Evolutionary conservation across 2,797 vertebrate genomes (phyloP).

Genomic region (Falco biarmicus): DNA sequence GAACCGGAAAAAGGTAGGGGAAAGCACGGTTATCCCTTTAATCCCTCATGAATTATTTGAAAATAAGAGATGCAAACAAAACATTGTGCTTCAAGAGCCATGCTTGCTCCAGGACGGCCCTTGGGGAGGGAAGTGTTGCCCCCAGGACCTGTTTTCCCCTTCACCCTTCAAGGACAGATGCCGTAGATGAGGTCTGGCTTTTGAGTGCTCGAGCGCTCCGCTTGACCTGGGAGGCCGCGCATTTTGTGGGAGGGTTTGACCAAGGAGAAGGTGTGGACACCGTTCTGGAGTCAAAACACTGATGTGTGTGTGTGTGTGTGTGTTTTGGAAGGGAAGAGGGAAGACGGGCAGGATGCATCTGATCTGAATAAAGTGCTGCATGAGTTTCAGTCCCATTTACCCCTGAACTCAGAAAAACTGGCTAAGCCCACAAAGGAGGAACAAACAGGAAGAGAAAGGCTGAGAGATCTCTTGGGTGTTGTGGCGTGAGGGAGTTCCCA

Average conservation of each 20-base stretch:
- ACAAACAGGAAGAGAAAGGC: background rate
- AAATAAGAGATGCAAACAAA: slow-evolving; percentile 40
- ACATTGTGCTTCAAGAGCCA: slow-evolving; percentile 57
- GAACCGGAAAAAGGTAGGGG: background rate
- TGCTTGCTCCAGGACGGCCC: background rate
- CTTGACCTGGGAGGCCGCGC: background rate
- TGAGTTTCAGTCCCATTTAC: background rate
- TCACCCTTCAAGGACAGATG: background rate
- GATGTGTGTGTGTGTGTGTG: background rate
- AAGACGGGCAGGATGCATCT: background rate
- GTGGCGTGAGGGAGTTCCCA: background rate
- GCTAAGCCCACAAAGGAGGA: background rate
- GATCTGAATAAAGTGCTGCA: background rate
- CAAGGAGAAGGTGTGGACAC: background rate
- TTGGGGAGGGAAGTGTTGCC: background rate
- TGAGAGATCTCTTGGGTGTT: background rate
- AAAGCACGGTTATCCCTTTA: background rate
- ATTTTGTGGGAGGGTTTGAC: background rate
- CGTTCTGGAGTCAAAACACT: background rate
- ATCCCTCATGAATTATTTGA: background rate
- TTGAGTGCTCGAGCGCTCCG: background rate
- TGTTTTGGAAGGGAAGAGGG: background rate
- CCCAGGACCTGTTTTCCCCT: background rate
- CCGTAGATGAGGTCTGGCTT: background rate
- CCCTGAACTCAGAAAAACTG: background rate